Percentiles rank a stretch among this genome's conserved stretches.
Evolutionary conservation across 2,888 invertebrate species (phyloP).

Genomic region (Galerucella pusilla): DNA sequence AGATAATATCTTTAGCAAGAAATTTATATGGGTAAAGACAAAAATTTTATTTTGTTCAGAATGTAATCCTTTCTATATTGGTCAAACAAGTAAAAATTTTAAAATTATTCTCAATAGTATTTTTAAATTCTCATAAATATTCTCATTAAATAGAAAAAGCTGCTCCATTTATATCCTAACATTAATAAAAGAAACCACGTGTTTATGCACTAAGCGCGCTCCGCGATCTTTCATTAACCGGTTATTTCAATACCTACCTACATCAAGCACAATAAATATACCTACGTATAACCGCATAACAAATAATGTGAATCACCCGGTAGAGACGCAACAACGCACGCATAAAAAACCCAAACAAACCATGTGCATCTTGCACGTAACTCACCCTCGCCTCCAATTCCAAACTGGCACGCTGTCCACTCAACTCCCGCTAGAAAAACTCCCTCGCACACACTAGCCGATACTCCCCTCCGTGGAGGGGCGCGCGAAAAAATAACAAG

Average conservation of each 20-base stretch:
- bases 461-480: conserved; percentile 55
- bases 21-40: too few relatives aligned
- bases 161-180: not conserved
- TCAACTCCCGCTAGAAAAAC: conserved; percentile 44
- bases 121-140: too few relatives aligned
- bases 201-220: conserved; percentile 14
- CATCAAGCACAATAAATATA: conserved; percentile 1
- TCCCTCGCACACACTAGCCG: conserved; percentile 47
- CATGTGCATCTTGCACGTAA: conserved; percentile 40
- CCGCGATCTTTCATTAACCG: not conserved
- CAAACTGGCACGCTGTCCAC: conserved; percentile 46
- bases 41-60: too few relatives aligned
- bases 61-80: too few relatives aligned
- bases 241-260: conserved; percentile 10
- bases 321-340: conserved; percentile 37
- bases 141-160: not conserved
- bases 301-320: conserved; percentile 34
- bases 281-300: conserved; percentile 14
- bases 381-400: conserved; percentile 39
- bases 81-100: too few relatives aligned
- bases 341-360: conserved; percentile 39
- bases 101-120: too few relatives aligned
- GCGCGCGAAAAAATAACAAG: conserved; percentile 61
- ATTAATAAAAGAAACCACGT: conserved; percentile 22
- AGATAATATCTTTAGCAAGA: too few relatives aligned